A percentile compares a stretch with the other conserved stretches of the same genome.
Conservation (phyloP, 2,797 vertebrate species). For the Etheostoma perlongum region DNA sequence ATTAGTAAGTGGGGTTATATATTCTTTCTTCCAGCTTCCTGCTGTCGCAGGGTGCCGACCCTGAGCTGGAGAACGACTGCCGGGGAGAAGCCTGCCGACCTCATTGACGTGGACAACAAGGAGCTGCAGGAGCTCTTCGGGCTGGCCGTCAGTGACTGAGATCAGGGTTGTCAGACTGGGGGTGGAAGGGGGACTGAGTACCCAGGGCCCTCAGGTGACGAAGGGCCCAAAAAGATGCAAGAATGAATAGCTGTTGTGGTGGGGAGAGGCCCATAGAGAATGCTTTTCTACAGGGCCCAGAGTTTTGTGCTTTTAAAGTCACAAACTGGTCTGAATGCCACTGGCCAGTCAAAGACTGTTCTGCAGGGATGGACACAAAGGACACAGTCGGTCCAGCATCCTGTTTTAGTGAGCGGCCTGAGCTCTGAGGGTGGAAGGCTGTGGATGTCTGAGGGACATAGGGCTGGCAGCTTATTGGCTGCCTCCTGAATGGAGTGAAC, state of each 20-base stretch:
- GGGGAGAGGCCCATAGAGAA: too few species aligned
- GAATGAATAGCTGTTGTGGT: too few species aligned
- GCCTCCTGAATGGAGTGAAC: conserved; percentile 24
- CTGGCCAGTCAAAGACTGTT: conserved; percentile 10
- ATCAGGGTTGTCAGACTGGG: not conserved
- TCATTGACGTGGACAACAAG: conserved; percentile 90
- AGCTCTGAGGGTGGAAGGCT: conserved; percentile 27
- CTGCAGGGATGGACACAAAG: conserved; percentile 21
- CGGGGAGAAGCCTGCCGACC: conserved; percentile 91
- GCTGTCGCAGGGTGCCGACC: conserved; percentile 89
- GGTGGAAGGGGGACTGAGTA: too few species aligned
- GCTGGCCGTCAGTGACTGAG: conserved; percentile 76
- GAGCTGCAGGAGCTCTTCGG: conserved; percentile 89
- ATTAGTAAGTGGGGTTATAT: not conserved
- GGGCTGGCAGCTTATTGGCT: conserved; percentile 14
- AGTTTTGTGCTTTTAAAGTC: too few species aligned
- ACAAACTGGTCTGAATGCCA: conserved; percentile 10
- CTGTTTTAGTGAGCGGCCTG: conserved; percentile 25
- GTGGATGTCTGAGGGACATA: conserved; percentile 10
- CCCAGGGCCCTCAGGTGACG: too few species aligned
- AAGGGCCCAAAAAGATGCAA: too few species aligned
- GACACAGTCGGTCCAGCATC: conserved; percentile 9
- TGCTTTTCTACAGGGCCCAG: too few species aligned
- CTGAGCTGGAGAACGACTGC: conserved; percentile 86
- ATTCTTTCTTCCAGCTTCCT: conserved; percentile 86